These are phyloP conservation scores for Melanotaenia nigrans DNA, from an alignment of 2,797 vertebrate species.

Conservation along the genomic window DNA sequence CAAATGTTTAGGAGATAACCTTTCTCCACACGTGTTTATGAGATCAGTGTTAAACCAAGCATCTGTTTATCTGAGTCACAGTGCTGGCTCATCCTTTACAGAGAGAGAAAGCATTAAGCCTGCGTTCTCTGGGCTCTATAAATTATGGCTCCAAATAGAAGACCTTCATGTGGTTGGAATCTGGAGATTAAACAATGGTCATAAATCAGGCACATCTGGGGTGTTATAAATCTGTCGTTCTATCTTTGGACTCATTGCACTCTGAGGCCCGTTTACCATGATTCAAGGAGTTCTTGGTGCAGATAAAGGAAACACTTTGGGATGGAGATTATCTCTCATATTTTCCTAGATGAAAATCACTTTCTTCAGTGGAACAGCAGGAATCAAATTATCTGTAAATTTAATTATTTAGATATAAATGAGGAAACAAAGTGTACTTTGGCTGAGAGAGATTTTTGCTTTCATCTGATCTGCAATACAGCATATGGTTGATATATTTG, in stretches of 20 bases:
- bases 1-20: conserved; percentile 57
- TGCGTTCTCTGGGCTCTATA: conserved; percentile 69
- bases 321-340: conserved; percentile 47
- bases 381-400: conserved; percentile 54
- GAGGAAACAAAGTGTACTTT: conserved; percentile 53
- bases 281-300: conserved; percentile 52
- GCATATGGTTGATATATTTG: conserved; percentile 22
- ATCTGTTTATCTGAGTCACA: conserved; percentile 70
- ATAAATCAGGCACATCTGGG: conserved; percentile 75
- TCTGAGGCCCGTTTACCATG: conserved; percentile 50
- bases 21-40: conserved; percentile 67
- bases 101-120: conserved; percentile 67
- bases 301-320: conserved; percentile 62
- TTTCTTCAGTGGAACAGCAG: conserved; percentile 44
- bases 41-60: conserved; percentile 70
- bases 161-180: conserved; percentile 80
- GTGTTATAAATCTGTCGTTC: conserved; percentile 69
- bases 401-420: conserved; percentile 42
- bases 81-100: conserved; percentile 60
- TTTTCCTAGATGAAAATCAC: conserved; percentile 56
- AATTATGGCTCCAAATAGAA: conserved; percentile 71
- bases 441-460: conserved; percentile 28
- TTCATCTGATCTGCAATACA: conserved; percentile 32
- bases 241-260: conserved; percentile 68
- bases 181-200: conserved; percentile 81